phyloP scores from a whole-genome alignment of 1,140 invertebrate species.

The Drosophila ohnishii region DNA sequence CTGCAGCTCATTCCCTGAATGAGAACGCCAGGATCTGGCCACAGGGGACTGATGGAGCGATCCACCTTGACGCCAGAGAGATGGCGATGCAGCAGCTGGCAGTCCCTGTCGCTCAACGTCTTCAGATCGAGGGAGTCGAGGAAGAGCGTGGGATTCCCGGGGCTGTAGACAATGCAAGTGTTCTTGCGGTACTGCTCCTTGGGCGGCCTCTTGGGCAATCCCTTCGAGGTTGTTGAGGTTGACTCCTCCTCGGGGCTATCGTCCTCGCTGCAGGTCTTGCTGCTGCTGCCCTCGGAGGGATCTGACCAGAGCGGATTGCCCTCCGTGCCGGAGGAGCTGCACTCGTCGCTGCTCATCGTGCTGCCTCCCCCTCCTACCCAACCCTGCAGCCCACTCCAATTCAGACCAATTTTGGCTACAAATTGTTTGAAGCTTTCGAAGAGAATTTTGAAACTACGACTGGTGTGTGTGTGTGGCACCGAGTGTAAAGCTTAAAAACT shows the following conservation, averaged over 20 bases:
- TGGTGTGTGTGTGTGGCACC: too few relatives aligned
- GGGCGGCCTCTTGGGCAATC: not conserved
- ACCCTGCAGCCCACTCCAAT: constrained; percentile 1
- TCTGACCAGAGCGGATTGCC: not conserved
- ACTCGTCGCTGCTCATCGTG: not conserved
- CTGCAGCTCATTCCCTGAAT: constrained; percentile 34
- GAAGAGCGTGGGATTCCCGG: constrained; percentile 50
- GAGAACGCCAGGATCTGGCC: constrained; percentile 43
- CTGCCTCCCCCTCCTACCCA: not conserved
- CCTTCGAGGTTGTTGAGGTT: not conserved
- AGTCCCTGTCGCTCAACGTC: constrained; percentile 11
- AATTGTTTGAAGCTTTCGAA: not conserved
- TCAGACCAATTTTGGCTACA: constrained; percentile 8
- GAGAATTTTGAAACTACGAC: constrained; percentile 11
- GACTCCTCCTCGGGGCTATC: not conserved
- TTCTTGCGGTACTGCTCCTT: constrained; percentile 18
- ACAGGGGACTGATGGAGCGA: not conserved
- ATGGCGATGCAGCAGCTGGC: constrained; percentile 42
- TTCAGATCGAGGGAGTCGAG: constrained; percentile 36
- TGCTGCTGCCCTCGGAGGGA: not conserved
- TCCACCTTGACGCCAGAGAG: constrained; percentile 32
- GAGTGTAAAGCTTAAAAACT: not conserved
- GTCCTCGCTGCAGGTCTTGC: not conserved
- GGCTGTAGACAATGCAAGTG: constrained; percentile 55
- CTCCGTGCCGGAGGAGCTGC: not conserved